Base-by-base conservation (phyloP, 2,888 invertebrate species). In the Leptinotarsa peninsularis region DNA sequence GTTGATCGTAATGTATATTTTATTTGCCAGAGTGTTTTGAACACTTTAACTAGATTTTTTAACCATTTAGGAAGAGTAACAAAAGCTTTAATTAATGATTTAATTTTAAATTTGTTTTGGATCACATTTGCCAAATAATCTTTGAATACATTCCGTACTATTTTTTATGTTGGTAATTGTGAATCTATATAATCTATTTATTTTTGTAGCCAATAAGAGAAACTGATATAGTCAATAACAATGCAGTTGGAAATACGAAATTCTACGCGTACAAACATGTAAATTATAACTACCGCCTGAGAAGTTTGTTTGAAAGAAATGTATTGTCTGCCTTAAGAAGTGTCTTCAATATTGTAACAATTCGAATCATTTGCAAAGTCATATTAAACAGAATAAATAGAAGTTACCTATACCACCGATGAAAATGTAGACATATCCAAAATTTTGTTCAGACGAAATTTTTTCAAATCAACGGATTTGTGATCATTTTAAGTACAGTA, bases 41-140 rank as follows among this genome's bases (percentile, higher is more conserved):
- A 85, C 83, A 81, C 83, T 74, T 73, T 72, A 74, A 78, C 78
- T 81, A 82, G 79, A 80, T 82, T 82, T 83, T 82, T 82, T 84
- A 84, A 85, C 82, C 85, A 80, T 82, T 81, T 82, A 84, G 80
- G 82, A 81, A 84, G 83, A 85, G 84, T 87, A 87, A 87, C 87
- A 85, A 80, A 80, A 87, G 88, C 88, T 88, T 88, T 88, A 88
- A 86, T 85, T 86, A 86, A 83, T 85, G 85, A 80, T 81, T 82
- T 85, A 84, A 83, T 81, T 81, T 82, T 81, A 81, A 82, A 78
- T 80, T 43, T 82, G 82, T 84, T 85, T 85, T 83, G 76, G 75
- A 83, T 83, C 83, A 84, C 85, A 87, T 88, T 89, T 89, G 89
- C 89, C 89, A 89, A 89, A 89, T 89, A 89, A 89, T 89, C 88